A percentile compares a stretch with the other conserved stretches of the same genome.
These are phyloP conservation scores for Bellardia pandia DNA, from an alignment of 2,888 invertebrate species.

Conservation along the genomic window DNA sequence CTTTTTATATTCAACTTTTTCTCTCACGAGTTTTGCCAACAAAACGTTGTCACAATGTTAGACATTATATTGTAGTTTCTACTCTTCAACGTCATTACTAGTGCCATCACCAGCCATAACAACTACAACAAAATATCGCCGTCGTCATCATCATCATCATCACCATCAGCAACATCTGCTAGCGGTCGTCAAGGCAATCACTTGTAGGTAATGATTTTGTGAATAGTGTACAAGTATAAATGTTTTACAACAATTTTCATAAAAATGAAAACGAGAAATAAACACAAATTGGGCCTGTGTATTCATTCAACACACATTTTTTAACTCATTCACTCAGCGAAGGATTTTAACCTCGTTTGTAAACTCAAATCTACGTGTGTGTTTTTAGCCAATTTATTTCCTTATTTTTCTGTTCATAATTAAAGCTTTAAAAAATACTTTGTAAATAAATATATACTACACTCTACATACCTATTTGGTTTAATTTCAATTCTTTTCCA, in stretches of 20 bases:
- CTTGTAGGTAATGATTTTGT: conserved; percentile 67
- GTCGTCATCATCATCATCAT: conserved; percentile 36
- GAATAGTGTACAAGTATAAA: conserved; percentile 55
- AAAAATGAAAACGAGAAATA: background rate
- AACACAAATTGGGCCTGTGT: conserved; percentile 10
- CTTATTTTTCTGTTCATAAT: conserved; percentile 21
- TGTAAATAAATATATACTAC: background rate
- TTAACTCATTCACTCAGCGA: conserved; percentile 32
- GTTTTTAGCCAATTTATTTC: background rate
- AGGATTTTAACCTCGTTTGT: conserved; percentile 55
- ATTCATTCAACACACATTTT: conserved; percentile 31
- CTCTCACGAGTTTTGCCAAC: conserved; percentile 30
- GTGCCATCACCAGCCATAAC: background rate
- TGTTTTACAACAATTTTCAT: conserved; percentile 37
- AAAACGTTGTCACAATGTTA: conserved; percentile 62
- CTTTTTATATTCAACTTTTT: background rate
- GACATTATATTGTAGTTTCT: conserved; percentile 35
- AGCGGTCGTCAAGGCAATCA: conserved; percentile 68
- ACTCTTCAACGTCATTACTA: background rate
- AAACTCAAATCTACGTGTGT: background rate
- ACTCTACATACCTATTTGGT: no score
- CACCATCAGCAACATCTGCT: conserved; percentile 70
- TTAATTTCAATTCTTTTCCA: conserved; percentile 1
- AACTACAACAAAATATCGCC: background rate
- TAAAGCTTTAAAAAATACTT: conserved; percentile 58